These are phyloP conservation scores for Cantharis flavilabris DNA, from an alignment of 2,888 invertebrate genomes.

Conservation along the genomic window DNA sequence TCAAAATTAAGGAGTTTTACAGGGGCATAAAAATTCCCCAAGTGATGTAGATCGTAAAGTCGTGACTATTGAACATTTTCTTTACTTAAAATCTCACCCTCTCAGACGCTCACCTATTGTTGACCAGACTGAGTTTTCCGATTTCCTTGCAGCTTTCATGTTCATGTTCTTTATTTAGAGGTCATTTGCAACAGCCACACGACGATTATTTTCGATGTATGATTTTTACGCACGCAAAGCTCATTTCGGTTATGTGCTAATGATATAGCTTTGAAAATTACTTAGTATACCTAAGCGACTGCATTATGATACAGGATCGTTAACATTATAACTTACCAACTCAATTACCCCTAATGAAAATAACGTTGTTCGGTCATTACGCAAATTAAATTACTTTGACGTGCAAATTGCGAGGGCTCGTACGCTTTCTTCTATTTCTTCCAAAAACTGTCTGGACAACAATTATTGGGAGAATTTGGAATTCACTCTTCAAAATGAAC, in stretches of 20 bases:
- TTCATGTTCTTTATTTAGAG: slow-evolving; percentile 29
- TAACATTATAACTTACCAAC: background rate
- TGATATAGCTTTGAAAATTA: slow-evolving; percentile 16
- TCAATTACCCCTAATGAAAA: background rate
- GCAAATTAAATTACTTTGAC: background rate
- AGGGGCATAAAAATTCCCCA: slow-evolving; percentile 27
- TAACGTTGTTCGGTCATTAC: background rate
- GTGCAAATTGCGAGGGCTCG: background rate
- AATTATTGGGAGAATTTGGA: too few relatives aligned
- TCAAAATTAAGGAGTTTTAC: slow-evolving; percentile 24
- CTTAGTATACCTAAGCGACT: slow-evolving; percentile 7
- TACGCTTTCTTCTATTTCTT: background rate
- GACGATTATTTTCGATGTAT: slow-evolving; percentile 23
- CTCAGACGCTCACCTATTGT: slow-evolving; percentile 25
- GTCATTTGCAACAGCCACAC: slow-evolving; percentile 20
- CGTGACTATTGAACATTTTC: slow-evolving; percentile 29
- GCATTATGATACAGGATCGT: slow-evolving; percentile 2
- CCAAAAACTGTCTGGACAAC: background rate
- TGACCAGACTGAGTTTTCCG: slow-evolving; percentile 27
- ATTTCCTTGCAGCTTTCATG: slow-evolving; percentile 30
- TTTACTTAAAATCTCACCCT: slow-evolving; percentile 23
- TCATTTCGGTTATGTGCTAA: slow-evolving; percentile 20
- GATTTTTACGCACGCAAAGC: slow-evolving; percentile 25
- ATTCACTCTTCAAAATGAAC: background rate
- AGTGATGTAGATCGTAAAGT: slow-evolving; percentile 25